phyloP scores from a whole-genome alignment of 2,888 invertebrate genomes.

The Oxyscelio sp. region DNA sequence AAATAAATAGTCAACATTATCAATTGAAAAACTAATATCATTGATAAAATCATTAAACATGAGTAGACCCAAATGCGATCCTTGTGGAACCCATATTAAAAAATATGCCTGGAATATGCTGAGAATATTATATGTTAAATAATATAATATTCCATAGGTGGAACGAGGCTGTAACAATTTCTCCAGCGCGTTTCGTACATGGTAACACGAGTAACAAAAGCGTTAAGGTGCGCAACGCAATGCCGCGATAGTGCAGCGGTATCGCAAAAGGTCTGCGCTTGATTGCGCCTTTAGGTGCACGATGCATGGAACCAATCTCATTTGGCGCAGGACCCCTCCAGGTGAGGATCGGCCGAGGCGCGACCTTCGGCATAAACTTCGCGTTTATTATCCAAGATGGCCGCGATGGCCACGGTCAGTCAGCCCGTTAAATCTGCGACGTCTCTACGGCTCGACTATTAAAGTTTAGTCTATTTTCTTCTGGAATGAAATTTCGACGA shows the following conservation, averaged over 20 bases:
- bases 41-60: too few relatives aligned
- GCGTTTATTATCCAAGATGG: constrained; percentile 79
- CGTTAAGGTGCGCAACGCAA: constrained; percentile 45
- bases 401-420: constrained; percentile 60
- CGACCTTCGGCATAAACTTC: constrained; percentile 80
- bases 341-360: constrained; percentile 79
- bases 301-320: constrained; percentile 81
- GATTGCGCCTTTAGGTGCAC: constrained; percentile 79
- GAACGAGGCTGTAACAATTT: constrained; percentile 59
- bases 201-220: constrained; percentile 61
- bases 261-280: constrained; percentile 71
- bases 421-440: constrained; percentile 70
- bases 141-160: constrained; percentile 61
- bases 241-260: constrained; percentile 46
- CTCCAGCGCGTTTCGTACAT: constrained; percentile 52
- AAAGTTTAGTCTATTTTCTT: too few relatives aligned
- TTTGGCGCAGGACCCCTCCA: constrained; percentile 79
- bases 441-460: constrained; percentile 42
- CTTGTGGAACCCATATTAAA: too few relatives aligned
- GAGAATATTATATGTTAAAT: too few relatives aligned
- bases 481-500: neutral
- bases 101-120: too few relatives aligned
- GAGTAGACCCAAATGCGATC: too few relatives aligned
- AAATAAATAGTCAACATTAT: too few relatives aligned
- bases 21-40: too few relatives aligned